These are phyloP conservation scores for Panurus biarmicus DNA, from an alignment of 2,113 vertebrate species.

Conservation along the genomic window DNA sequence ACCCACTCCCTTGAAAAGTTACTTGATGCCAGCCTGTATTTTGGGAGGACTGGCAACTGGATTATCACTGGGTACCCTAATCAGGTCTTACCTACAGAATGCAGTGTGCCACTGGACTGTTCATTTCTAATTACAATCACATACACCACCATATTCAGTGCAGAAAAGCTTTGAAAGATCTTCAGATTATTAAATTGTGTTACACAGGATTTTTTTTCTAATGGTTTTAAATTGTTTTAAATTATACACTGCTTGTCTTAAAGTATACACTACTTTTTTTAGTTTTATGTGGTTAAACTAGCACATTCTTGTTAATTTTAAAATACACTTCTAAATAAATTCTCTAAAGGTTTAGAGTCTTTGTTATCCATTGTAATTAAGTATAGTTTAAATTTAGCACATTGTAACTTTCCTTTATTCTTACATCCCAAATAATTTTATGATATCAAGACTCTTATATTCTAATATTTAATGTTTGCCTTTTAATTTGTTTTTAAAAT, in stretches of 20 bases:
- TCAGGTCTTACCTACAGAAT: background rate
- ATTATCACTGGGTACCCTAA: background rate
- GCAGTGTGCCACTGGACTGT: background rate
- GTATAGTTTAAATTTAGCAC: background rate
- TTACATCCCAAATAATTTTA: background rate
- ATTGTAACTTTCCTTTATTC: background rate
- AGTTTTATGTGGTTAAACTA: background rate
- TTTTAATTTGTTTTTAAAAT: background rate
- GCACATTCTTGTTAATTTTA: background rate
- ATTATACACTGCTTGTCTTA: background rate
- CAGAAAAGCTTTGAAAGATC: background rate
- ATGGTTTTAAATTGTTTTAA: background rate
- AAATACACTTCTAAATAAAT: background rate
- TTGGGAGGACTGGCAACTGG: background rate
- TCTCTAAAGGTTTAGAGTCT: background rate
- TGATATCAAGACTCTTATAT: background rate
- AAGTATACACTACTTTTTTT: background rate
- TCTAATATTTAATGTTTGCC: background rate
- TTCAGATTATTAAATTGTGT: background rate
- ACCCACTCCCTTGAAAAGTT: background rate
- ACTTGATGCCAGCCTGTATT: background rate
- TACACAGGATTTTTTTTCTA: background rate
- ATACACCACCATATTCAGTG: background rate
- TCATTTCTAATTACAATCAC: background rate
- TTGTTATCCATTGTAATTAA: background rate